Evolutionary conservation across 2,888 invertebrate genomes (phyloP).

Genomic region (Keiferia lycopersicella): DNA sequence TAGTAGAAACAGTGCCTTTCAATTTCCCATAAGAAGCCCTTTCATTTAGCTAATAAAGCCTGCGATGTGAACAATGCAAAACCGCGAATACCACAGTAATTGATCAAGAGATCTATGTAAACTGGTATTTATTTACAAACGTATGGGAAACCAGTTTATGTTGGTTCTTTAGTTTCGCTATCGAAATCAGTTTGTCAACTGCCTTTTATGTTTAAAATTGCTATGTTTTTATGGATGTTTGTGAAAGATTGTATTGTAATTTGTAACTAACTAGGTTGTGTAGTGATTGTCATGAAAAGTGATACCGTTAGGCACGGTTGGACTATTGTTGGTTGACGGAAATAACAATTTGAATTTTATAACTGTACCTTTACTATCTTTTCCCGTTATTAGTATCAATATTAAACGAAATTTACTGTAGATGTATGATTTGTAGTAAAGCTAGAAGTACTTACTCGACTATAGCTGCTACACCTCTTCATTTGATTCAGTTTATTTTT

Average conservation of each 20-base stretch:
- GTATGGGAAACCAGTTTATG: too few species aligned
- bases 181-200: conserved; percentile 19
- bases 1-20: too few species aligned
- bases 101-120: too few species aligned
- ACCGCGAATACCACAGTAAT: neutral
- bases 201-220: conserved; percentile 1
- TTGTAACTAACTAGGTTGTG: neutral
- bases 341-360: neutral
- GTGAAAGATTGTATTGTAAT: neutral
- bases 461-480: neutral
- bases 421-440: too few species aligned
- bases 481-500: neutral
- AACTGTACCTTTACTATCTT: too few species aligned
- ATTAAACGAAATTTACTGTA: too few species aligned
- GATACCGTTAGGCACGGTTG: conserved; percentile 12
- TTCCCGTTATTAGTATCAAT: too few species aligned
- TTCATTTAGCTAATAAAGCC: neutral
- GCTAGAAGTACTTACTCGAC: too few species aligned
- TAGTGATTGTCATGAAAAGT: conserved; percentile 12
- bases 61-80: conserved; percentile 2
- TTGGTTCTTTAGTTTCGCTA: neutral
- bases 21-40: neutral
- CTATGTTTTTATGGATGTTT: conserved; percentile 7
- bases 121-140: too few species aligned
- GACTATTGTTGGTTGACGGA: neutral